Base-by-base conservation (phyloP, 2,888 invertebrate genomes). In the Pasiphila rectangulata region DNA sequence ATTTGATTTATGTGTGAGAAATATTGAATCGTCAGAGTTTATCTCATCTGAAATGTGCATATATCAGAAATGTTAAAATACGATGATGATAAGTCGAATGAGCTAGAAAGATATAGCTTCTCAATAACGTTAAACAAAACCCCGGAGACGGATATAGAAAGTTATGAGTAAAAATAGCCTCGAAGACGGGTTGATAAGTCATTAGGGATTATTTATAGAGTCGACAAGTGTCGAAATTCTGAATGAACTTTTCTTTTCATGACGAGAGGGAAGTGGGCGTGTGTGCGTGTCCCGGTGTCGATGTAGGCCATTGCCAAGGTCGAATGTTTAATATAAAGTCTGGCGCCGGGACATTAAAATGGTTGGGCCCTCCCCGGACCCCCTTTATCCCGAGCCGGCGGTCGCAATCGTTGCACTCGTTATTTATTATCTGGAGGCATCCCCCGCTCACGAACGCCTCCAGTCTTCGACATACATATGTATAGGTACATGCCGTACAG, bases 241-340 rank as follows among this genome's bases (percentile, higher is more conserved):
- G 80, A 83, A 79, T 82, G 84, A 86, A 85, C 81, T 83, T 82
- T 84, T 85, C 83, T 84, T 83, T 83, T 80, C 78, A 79, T 83
- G 83, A 82, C 75, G 74, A 77, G 75, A 67, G 67, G 71, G 72
- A 73, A 78, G 79, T 77, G 75, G 73, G 83, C 77, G 84, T 85
- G 83, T 84, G 83, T 85, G 85, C 81, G 84, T 84, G 85, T 83
- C 79, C 79, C 81, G 76, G 74, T 82, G 83, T 79, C 85, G 77
- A 87, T 87, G 86, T 88, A 84, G 88, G 88, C 85, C 88, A 88
- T 70, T 87, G 88, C 71, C 88, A 88, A 88, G 87, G 88, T 83
- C 85, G 87, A 87, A 87, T 88, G 87, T 87, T 88, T 88, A 87
- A 87, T 87, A 88, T 87, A 87, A 87, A 87, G 87, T 86, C 87